A percentile compares a stretch with the other conserved stretches of the same genome.
These are phyloP conservation scores for Eublepharis macularius DNA, from an alignment of 2,113 vertebrate genomes.

Conservation along the genomic window DNA sequence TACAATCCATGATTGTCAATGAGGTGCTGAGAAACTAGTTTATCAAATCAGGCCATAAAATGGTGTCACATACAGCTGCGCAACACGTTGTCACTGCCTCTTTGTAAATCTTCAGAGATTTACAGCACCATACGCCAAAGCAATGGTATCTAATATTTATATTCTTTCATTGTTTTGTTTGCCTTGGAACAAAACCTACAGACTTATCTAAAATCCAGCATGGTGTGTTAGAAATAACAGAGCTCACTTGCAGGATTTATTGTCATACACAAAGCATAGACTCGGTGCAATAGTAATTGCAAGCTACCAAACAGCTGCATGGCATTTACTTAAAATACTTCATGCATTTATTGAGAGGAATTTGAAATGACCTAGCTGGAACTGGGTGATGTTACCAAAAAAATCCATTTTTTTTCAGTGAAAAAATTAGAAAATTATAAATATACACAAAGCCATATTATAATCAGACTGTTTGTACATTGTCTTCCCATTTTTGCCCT, in stretches of 20 bases:
- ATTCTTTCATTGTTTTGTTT: conserved; percentile 55
- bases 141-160: conserved; percentile 65
- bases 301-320: conserved; percentile 65
- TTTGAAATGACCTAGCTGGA: conserved; percentile 60
- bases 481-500: neutral
- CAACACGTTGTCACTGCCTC: conserved; percentile 58
- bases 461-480: neutral
- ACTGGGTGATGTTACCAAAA: conserved; percentile 39
- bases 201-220: conserved; percentile 43
- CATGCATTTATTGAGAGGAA: conserved; percentile 54
- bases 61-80: conserved; percentile 55
- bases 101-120: conserved; percentile 65
- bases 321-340: conserved; percentile 67
- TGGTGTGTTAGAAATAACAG: conserved; percentile 58
- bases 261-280: conserved; percentile 39
- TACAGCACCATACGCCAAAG: conserved; percentile 53
- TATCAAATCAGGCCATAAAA: conserved; percentile 65
- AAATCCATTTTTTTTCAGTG: conserved; percentile 35
- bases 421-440: neutral
- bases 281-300: conserved; percentile 44
- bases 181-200: conserved; percentile 49
- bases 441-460: neutral
- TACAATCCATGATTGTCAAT: conserved; percentile 54
- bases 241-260: conserved; percentile 54
- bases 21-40: conserved; percentile 56